A percentile compares a stretch with the other conserved stretches of the same genome.
These are phyloP conservation scores for Tachystola acroxantha DNA, from an alignment of 2,888 invertebrate genomes.

Conservation along the genomic window DNA sequence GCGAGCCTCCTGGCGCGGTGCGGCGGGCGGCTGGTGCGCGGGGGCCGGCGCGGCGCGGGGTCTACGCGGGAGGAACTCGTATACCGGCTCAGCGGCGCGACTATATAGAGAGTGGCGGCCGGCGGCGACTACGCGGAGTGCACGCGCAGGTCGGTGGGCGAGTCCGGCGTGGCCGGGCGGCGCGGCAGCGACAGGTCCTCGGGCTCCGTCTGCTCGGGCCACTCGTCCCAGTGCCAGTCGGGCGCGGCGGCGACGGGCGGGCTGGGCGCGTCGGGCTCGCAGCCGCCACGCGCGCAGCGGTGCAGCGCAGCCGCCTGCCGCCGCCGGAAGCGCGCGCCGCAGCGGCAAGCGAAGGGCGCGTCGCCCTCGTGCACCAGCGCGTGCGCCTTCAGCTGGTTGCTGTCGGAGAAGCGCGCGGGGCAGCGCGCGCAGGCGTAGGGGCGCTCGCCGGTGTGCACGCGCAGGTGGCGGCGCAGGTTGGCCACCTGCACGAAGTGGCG, in stretches of 20 bases:
- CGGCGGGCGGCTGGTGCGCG: constrained; percentile 4
- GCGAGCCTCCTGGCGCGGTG: constrained; percentile 20
- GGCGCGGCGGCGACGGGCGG: constrained; percentile 63
- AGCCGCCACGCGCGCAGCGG: constrained; percentile 81
- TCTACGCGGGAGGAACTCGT: constrained; percentile 85
- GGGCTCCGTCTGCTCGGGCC: constrained; percentile 93
- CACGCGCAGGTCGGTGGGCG: constrained; percentile 71
- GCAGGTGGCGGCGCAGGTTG: constrained; percentile 90
- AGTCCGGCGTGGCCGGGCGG: constrained; percentile 69
- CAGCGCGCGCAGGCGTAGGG: constrained; percentile 94
- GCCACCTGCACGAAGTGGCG: constrained; percentile 96
- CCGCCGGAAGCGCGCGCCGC: constrained; percentile 88
- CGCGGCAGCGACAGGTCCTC: constrained; percentile 90
- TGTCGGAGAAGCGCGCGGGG: constrained; percentile 92
- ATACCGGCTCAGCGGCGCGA: constrained; percentile 79
- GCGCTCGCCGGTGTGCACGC: constrained; percentile 94
- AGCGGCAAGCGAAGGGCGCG: constrained; percentile 92
- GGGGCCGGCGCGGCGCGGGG: constrained; percentile 37
- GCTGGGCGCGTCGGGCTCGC: constrained; percentile 59
- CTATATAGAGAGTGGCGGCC: constrained; percentile 38
- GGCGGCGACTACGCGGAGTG: constrained; percentile 67
- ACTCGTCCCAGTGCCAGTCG: constrained; percentile 70
- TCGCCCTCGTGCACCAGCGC: constrained; percentile 93
- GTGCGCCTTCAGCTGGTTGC: constrained; percentile 94
- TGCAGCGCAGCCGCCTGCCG: constrained; percentile 93